Conservation (phyloP, 2,113 vertebrate genomes). For the Panthera uncia region DNA sequence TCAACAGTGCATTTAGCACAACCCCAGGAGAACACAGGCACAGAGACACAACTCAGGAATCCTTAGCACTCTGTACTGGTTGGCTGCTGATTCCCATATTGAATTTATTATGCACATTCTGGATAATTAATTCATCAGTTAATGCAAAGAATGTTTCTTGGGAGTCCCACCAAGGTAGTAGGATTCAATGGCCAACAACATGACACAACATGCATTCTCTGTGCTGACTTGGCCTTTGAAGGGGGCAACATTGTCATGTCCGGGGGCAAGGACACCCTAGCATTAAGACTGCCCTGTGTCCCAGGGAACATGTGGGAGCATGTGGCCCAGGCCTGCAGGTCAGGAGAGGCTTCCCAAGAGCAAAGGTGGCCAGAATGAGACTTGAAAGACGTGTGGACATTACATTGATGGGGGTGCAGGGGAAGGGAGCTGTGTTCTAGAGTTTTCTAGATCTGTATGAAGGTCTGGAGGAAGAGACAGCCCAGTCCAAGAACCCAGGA, state of each 20-base stretch:
- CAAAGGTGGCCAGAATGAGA: background rate
- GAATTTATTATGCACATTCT: background rate
- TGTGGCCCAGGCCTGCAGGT: background rate
- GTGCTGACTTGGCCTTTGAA: background rate
- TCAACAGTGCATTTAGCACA: background rate
- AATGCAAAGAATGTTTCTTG: background rate
- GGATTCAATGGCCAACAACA: background rate
- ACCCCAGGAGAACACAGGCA: background rate
- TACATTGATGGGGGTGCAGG: background rate
- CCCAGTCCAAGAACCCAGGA: background rate
- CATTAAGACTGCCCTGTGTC: background rate
- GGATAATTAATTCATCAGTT: background rate
- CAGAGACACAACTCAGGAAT: background rate
- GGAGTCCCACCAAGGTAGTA: background rate
- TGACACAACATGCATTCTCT: no score
- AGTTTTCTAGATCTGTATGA: background rate
- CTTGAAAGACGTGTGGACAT: background rate
- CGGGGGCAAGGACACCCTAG: background rate
- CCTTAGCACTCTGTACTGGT: background rate
- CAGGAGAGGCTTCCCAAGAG: background rate
- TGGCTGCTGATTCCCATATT: background rate
- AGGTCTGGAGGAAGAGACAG: background rate
- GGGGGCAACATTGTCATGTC: background rate
- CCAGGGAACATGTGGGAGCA: background rate
- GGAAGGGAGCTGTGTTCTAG: background rate